Base-by-base conservation (phyloP, 2,113 vertebrate species). In the Deroptyus accipitrinus region DNA sequence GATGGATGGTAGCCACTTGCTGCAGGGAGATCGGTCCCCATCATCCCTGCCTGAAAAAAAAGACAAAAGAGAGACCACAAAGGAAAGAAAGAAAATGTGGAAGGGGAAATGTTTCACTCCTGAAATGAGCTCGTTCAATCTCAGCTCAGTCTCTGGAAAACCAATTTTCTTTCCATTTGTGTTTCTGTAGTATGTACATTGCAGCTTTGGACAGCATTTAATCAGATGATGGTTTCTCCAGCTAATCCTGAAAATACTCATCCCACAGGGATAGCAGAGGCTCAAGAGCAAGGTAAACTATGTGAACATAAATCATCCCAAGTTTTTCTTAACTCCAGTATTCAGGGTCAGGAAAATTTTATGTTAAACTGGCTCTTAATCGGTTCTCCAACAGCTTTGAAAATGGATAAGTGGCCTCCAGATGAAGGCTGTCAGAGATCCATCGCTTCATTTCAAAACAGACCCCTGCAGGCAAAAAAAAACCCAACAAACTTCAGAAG, bases 141-240 rank as follows among this genome's bases (percentile, higher is more conserved):
- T 96, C 79, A 92, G 37, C 57, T 89, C 62, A 69, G 41, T 25
- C 33, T 77, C 80, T 90, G 48, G 48, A 88, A 95, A 94, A 82
- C 22, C 35, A 77, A 90, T 93, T 88, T 76, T 87, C 55, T 72
- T 87, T 83, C 80, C 66, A 88, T 83, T 93, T 92, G 17, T 54
- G n/a, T 92, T 94, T 82, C 64, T 19, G 22, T 41, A 9, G 5
- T 55, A 35, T 42, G 28, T 63, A 49, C 42, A 16, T 61, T 64
- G 55, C 27, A 68, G 69, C 73, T 92, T 66, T 95, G 80, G 69
- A 85, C 46, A 92, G 83, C 22, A 57, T 68, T 83, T 81, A 86
- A 86, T 52, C 78, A 68, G 55, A 67, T 52, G 27, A 55, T 54
- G 39, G 62, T 96, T 92, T 94, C 48, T 91, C 31, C 70, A 41